Percentiles rank a stretch among this genome's conserved stretches.
Evolutionary conservation across 2,797 vertebrate species (phyloP).

Genomic region (Somateria mollissima): DNA sequence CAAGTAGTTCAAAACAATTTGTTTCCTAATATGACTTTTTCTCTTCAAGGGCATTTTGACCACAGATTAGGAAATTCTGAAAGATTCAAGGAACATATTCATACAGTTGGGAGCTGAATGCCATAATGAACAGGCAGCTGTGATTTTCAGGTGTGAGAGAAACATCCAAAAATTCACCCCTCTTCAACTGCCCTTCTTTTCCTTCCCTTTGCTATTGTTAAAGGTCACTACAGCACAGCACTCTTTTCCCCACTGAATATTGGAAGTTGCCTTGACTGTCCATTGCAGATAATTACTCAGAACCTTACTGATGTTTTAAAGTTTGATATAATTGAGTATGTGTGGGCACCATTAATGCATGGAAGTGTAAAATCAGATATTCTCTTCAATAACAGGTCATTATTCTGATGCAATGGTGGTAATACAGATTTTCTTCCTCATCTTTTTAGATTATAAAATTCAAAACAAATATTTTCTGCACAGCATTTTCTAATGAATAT

Average conservation of each 20-base stretch:
- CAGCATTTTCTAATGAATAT: neutral
- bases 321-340: neutral
- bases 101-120: neutral
- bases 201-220: neutral
- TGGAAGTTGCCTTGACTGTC: neutral
- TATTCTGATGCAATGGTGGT: neutral
- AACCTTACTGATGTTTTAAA: neutral
- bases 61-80: neutral
- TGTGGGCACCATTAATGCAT: neutral
- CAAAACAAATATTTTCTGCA: neutral
- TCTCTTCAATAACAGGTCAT: neutral
- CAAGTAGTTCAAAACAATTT: neutral
- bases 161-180: neutral
- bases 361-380: neutral
- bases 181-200: neutral
- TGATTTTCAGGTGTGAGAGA: neutral
- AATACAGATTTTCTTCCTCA: neutral
- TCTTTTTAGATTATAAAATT: neutral
- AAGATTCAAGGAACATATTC: neutral
- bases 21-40: neutral
- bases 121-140: neutral
- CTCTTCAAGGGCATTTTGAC: slow-evolving; percentile 26
- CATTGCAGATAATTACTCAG: neutral
- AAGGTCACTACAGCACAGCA: neutral
- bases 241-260: neutral